phyloP scores from a whole-genome alignment of 2,113 vertebrate genomes.

The Limanda limanda region DNA sequence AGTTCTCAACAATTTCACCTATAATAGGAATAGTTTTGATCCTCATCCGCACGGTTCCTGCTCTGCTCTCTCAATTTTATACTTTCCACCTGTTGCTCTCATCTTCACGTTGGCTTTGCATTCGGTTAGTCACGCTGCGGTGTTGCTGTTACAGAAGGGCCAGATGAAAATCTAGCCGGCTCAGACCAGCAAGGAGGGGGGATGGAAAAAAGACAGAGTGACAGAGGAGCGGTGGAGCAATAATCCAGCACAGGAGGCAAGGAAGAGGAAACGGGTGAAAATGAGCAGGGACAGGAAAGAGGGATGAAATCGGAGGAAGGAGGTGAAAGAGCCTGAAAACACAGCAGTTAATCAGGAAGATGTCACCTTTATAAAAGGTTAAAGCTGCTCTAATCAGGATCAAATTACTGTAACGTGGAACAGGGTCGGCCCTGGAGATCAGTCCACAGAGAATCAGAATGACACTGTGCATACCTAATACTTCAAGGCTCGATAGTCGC shows the following conservation, averaged over 20 bases:
- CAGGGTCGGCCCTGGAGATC: background rate
- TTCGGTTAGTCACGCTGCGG: conserved; percentile 48
- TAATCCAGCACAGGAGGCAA: conserved; percentile 40
- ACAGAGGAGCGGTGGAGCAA: conserved; percentile 15
- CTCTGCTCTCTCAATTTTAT: conserved; percentile 50
- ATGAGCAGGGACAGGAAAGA: conserved; percentile 46
- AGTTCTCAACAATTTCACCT: conserved; percentile 19
- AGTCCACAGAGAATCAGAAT: background rate
- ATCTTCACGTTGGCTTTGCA: conserved; percentile 45
- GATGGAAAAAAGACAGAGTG: conserved; percentile 31
- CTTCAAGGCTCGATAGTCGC: background rate
- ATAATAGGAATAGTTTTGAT: conserved; percentile 4
- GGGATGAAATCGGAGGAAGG: conserved; percentile 45
- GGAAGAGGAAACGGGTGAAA: conserved; percentile 44
- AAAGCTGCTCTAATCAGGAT: conserved; percentile 16
- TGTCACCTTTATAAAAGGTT: background rate
- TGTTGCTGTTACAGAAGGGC: conserved; percentile 21
- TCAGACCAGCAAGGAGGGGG: conserved; percentile 16
- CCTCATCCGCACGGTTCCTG: background rate
- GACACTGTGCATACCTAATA: background rate
- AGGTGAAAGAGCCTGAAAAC: conserved; percentile 20
- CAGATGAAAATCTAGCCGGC: conserved; percentile 42
- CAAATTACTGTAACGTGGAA: background rate
- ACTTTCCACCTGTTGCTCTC: conserved; percentile 66
- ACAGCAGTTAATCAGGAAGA: background rate